A percentile compares a stretch with the other conserved stretches of the same genome.
Evolutionary conservation across 2,888 invertebrate species (phyloP).

Genomic region (Rhaphigaster nebulosa): DNA sequence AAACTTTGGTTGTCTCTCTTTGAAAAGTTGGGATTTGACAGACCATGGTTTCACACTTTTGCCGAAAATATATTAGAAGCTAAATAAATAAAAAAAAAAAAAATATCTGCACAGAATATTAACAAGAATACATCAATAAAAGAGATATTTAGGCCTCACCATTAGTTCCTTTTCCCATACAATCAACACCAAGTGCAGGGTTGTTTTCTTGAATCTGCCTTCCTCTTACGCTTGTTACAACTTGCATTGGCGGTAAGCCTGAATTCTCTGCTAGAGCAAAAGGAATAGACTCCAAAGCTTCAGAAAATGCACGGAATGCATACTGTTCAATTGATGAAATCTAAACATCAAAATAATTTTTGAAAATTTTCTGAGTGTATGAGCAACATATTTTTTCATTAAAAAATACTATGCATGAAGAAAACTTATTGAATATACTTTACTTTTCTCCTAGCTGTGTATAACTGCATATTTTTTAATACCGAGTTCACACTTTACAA

Average conservation of each 20-base stretch:
- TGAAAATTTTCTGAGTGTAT: no score
- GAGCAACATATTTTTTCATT: background rate
- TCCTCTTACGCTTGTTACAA: constrained; percentile 91
- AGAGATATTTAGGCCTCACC: constrained; percentile 66
- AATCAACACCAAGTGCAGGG: constrained; percentile 93
- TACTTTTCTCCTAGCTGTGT: no score
- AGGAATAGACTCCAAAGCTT: constrained; percentile 95
- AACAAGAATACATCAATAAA: background rate
- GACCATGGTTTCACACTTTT: no score
- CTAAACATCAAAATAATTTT: constrained; percentile 67
- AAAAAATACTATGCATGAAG: background rate
- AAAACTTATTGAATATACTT: no score
- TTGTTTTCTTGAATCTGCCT: constrained; percentile 89
- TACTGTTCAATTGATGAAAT: constrained; percentile 94
- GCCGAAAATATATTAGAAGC: no score
- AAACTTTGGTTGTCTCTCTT: no score
- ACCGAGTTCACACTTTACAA: no score
- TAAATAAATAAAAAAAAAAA: no score
- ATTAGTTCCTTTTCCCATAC: constrained; percentile 83
- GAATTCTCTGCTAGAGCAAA: constrained; percentile 97
- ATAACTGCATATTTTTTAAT: background rate
- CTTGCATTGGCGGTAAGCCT: constrained; percentile 93
- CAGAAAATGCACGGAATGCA: constrained; percentile 94
- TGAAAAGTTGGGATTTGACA: no score
- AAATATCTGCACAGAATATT: no score